Evolutionary conservation across 2,888 invertebrate species (phyloP).

Genomic region (Cephonodes hylas): DNA sequence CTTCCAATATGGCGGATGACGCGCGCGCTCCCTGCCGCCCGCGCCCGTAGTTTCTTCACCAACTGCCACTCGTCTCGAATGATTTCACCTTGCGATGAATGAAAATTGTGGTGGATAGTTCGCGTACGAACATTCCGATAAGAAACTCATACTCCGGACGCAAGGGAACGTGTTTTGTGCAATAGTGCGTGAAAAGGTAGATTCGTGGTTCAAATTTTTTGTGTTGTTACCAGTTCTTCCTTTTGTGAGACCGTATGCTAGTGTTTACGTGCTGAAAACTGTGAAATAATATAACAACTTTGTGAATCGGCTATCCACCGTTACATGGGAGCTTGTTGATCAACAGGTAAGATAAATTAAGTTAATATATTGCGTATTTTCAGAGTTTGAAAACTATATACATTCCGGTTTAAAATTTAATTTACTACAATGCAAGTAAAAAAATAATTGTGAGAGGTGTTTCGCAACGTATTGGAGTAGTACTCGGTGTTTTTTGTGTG

Average conservation of each 20-base stretch:
- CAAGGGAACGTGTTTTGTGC: slow-evolving; percentile 55
- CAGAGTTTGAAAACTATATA: slow-evolving; percentile 8
- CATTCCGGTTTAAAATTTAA: background rate
- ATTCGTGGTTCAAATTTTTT: slow-evolving; percentile 55
- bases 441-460: slow-evolving; percentile 11
- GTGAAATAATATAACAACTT: slow-evolving; percentile 48
- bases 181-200: slow-evolving; percentile 65
- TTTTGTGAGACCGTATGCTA: slow-evolving; percentile 64
- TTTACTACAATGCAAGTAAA: slow-evolving; percentile 2
- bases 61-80: slow-evolving; percentile 66
- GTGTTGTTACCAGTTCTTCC: slow-evolving; percentile 68
- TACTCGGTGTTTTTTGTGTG: slow-evolving; percentile 36
- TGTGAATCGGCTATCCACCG: slow-evolving; percentile 56
- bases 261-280: slow-evolving; percentile 74
- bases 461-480: slow-evolving; percentile 19
- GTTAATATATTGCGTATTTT: slow-evolving; percentile 13
- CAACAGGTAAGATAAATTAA: slow-evolving; percentile 55
- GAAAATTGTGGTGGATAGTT: slow-evolving; percentile 65
- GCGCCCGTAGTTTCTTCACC: slow-evolving; percentile 59
- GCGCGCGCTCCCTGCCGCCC: slow-evolving; percentile 65
- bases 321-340: slow-evolving; percentile 79
- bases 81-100: slow-evolving; percentile 74
- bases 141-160: slow-evolving; percentile 53
- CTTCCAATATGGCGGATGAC: slow-evolving; percentile 78
- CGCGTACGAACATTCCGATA: slow-evolving; percentile 49